Evolutionary conservation across 2,113 vertebrate genomes (phyloP), one percentile per base, ranked within the genome.

Genomic region (Leucosticte australis): DNA sequence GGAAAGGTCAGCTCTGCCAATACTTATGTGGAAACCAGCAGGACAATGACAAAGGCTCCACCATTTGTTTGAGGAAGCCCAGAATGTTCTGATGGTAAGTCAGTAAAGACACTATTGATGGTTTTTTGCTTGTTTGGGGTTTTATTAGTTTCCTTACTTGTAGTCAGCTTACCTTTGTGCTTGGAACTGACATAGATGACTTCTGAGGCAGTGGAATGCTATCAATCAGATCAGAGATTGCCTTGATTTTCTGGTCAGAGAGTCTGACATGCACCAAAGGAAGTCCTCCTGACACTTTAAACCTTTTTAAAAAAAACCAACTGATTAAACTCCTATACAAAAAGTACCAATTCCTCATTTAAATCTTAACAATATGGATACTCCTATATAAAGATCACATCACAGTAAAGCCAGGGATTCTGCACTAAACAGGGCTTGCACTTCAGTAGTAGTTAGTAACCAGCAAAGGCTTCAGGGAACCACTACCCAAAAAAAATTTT

Each of bases 261-360:
- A 99, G 98, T 87, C 97, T 99, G 50, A 99, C 56, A 8, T 99
- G 98, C 82, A 99, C 96, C 91, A 99, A 94, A 5, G 99, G 99
- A 89, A 99, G 98, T 63, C 99, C 99, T 23, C 99, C 99, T 2
- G 98, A 98, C 21, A 99, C 97, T 96, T 99, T 99, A 95, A 99
- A 99, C 95, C 99, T 99, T 73, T 78, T 55, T 35, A 6, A 1
- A 19, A 30, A 90, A 76, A 14, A 79, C 10, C 2, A 47, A 13
- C 4, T 55, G 2, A 59, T 74, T 83, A 31, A 63, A 79, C 18
- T 56, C 18, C 28, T 65, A 31, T 18, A 74, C 13, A 71, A 87
- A 63, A 64, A 42, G 39, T 31, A 68, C 0, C 19, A 81, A 56
- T 26, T 71, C 16, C 18, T 52, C 24, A 79, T 49, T 52, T 53